Base-by-base conservation (phyloP, 2,797 vertebrate species). In the Arvicola amphibius region DNA sequence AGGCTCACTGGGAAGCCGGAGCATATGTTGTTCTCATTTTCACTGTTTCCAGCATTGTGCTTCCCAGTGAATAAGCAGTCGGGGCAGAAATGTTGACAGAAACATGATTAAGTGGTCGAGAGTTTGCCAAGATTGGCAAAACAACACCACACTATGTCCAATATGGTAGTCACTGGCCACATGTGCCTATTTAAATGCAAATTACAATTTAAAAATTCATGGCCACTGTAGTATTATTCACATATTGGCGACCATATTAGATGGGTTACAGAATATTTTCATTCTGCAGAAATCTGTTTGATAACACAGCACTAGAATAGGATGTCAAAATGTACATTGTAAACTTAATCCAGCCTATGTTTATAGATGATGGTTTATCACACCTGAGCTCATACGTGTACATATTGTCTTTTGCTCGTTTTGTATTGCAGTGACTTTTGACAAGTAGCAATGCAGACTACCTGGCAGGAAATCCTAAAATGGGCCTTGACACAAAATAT, bases 11-110 rank as follows among this genome's bases (percentile, higher is more conserved):
- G 71, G 90, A 97, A 96, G 92, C 94, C 61, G 90, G 84, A 96
- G 78, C 95, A 86, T 94, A 92, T 93, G 91, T 37, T 97, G 48
- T 92, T 94, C 69, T 94, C 88, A 84, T 83, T 94, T 93, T 92
- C 92, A 77, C 73, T 94, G 80, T 96, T 95, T 90, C 32, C 87
- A 90, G 59, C 43, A 48, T 51, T 88, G 53, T 96, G n/a, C 83
- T 96, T 97, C 80, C 76, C 61, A 93, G 2, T 88, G 97, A 95
- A 96, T 95, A 94, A 97, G 51, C 88, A 96, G 92, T 78, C 95
- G 73, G 71, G 95, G 76, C 79, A 96, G 80, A 96, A 95, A 94
- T 92, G 59, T 88, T 96, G 95, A 95, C 91, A 94, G 89, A 95
- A 96, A 95, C 74, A 95, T 93, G 89, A 97, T 94, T 92, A 97